Conservation (phyloP, 2,888 invertebrate genomes). For the Pseudococcus longispinus region DNA sequence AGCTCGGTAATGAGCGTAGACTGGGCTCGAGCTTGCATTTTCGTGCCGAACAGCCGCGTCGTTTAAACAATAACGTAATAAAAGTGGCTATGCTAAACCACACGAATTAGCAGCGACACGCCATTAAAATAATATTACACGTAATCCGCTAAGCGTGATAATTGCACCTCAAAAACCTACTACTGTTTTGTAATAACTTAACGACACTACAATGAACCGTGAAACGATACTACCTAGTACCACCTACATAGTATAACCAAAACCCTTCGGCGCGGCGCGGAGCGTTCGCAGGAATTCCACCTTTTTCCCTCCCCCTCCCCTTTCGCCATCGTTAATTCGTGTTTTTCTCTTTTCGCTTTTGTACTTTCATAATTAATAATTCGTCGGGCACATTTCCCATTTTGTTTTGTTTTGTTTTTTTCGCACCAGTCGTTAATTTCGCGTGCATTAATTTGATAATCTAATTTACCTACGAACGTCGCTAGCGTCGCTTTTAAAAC, state of each 20-base stretch:
- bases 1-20: not conserved
- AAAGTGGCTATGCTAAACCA: slow-evolving; percentile 15
- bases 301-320: not conserved
- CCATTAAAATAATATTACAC: slow-evolving; percentile 45
- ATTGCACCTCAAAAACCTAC: slow-evolving; percentile 42
- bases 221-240: slow-evolving; percentile 29
- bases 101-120: slow-evolving; percentile 39
- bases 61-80: slow-evolving; percentile 41
- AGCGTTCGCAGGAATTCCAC: not conserved
- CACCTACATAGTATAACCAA: not conserved
- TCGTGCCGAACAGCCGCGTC: not conserved
- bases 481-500: not conserved
- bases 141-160: slow-evolving; percentile 43
- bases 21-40: not conserved
- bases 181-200: slow-evolving; percentile 40
- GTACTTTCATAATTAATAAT: not conserved
- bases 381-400: not conserved
- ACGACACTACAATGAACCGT: slow-evolving; percentile 46
- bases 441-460: not conserved
- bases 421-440: not conserved
- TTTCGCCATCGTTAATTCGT: not conserved
- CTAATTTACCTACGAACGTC: not conserved
- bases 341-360: not conserved
- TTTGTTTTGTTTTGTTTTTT: not conserved
- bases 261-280: not conserved